phyloP scores from a whole-genome alignment of 1,140 invertebrate genomes.

The Drosophila nigrodunni region DNA sequence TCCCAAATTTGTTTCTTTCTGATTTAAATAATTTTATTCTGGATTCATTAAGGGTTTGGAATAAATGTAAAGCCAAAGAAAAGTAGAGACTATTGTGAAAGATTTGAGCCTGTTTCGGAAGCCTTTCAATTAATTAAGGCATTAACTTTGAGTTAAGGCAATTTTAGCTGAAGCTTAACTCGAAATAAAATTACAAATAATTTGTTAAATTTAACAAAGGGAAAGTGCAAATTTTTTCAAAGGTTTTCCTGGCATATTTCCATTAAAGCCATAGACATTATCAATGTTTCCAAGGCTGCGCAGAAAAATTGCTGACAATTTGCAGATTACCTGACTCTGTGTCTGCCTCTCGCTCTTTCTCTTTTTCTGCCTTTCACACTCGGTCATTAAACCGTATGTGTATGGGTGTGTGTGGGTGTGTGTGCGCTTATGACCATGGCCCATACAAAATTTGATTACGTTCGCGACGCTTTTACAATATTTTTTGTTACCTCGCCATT shows the following conservation, averaged over 20 bases:
- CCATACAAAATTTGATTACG: slow-evolving; percentile 42
- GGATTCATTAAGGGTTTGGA: neutral
- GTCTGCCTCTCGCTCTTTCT: neutral
- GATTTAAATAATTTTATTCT: neutral
- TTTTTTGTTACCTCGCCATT: slow-evolving; percentile 27
- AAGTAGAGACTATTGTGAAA: neutral
- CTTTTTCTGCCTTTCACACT: neutral
- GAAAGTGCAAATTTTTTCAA: slow-evolving; percentile 4
- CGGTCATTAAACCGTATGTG: slow-evolving; percentile 5
- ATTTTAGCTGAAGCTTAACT: neutral
- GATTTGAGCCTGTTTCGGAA: neutral
- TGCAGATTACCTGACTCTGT: slow-evolving; percentile 23
- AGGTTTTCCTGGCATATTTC: neutral
- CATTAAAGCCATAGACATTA: slow-evolving; percentile 4
- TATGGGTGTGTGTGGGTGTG: slow-evolving; percentile 2
- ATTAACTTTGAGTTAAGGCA: slow-evolving; percentile 1
- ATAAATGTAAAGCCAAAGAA: neutral
- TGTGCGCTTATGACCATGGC: slow-evolving; percentile 33
- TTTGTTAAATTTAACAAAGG: slow-evolving; percentile 5
- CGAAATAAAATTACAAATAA: slow-evolving; percentile 8
- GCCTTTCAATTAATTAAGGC: slow-evolving; percentile 3
- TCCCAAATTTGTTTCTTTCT: too few relatives aligned
- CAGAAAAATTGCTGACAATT: slow-evolving; percentile 26
- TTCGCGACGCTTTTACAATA: slow-evolving; percentile 32
- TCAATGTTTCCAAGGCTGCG: slow-evolving; percentile 9